Percentiles rank a stretch among this genome's conserved stretches.
Conservation (phyloP, 2,888 invertebrate species). For the Sphaerophoria taeniata region DNA sequence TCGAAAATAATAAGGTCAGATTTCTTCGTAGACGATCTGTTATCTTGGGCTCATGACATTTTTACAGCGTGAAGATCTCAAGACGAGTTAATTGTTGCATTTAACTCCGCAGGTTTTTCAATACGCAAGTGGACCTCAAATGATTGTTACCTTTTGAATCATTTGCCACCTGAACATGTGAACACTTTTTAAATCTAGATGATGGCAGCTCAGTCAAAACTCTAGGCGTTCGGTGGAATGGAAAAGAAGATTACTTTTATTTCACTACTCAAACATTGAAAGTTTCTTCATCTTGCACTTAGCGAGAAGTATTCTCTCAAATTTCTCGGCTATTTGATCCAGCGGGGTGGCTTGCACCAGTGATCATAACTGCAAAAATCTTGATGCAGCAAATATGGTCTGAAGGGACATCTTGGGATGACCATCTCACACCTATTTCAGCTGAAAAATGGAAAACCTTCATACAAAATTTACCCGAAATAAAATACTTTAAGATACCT, state of each 20-base stretch:
- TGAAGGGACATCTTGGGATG: too few species aligned
- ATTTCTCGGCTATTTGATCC: slow-evolving; percentile 10
- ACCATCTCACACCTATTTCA: too few species aligned
- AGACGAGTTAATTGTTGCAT: background rate
- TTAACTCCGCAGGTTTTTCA: slow-evolving; percentile 12
- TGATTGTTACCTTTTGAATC: background rate
- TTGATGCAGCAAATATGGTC: too few species aligned
- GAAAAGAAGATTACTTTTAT: slow-evolving; percentile 3
- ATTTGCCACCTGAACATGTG: background rate
- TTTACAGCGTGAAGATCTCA: background rate
- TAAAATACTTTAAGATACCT: too few species aligned
- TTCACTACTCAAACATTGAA: background rate
- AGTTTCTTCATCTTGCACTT: background rate
- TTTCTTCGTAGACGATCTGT: too few species aligned
- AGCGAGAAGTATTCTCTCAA: slow-evolving; percentile 7
- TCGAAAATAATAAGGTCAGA: too few species aligned
- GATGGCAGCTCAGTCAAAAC: slow-evolving; percentile 25
- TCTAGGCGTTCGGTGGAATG: slow-evolving; percentile 31
- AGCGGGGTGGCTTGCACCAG: too few species aligned
- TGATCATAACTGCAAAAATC: too few species aligned
- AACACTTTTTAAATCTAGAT: slow-evolving; percentile 19
- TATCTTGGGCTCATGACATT: background rate
- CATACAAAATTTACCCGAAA: too few species aligned
- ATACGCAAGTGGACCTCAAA: slow-evolving; percentile 13
- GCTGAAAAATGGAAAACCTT: too few species aligned